Evolutionary conservation across 2,888 invertebrate genomes (phyloP).

Genomic region (Asteroscopus sphinx): DNA sequence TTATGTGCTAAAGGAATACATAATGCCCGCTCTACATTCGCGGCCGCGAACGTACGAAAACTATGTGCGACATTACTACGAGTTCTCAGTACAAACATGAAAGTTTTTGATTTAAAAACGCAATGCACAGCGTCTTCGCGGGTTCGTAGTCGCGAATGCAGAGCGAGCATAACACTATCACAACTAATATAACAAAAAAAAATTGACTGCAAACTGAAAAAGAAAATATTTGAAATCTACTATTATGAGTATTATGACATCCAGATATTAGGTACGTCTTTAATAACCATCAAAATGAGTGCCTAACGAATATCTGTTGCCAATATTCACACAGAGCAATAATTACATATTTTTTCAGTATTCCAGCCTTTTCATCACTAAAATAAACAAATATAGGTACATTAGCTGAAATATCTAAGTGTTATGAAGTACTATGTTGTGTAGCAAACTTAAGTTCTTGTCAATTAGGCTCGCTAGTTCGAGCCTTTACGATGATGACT

Average conservation of each 20-base stretch:
- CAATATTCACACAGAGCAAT: background rate
- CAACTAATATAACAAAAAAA: too few species aligned
- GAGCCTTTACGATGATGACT: conserved; percentile 74
- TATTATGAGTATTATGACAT: background rate
- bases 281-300: background rate
- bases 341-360: background rate
- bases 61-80: too few species aligned
- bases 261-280: too few species aligned
- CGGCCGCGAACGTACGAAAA: too few species aligned
- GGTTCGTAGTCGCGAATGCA: too few species aligned
- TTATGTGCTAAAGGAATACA: too few species aligned
- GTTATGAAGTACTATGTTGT: conserved; percentile 19
- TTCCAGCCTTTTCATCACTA: background rate
- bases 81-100: too few species aligned
- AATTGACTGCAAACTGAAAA: too few species aligned
- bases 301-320: background rate
- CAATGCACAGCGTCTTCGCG: too few species aligned
- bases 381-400: background rate
- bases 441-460: conserved; percentile 74
- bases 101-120: too few species aligned
- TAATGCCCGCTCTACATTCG: too few species aligned
- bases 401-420: conserved; percentile 2
- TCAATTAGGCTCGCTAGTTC: conserved; percentile 66
- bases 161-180: too few species aligned
- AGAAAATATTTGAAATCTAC: background rate